These are phyloP conservation scores for Dynastes maya DNA, from an alignment of 2,888 invertebrate genomes.

Conservation along the genomic window DNA sequence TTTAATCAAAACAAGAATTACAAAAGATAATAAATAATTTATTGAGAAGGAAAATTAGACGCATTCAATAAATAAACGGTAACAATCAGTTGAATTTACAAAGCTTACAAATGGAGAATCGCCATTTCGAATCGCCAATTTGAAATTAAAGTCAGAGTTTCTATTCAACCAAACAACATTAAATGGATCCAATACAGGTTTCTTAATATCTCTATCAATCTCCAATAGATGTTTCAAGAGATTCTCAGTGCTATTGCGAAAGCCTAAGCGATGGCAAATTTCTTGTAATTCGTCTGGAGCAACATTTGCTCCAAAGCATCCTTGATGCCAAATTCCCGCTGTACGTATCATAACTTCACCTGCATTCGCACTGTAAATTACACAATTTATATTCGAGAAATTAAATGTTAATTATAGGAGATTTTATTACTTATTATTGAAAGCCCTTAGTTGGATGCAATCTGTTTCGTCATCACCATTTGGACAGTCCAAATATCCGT, in stretches of 20 bases:
- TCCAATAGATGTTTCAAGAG: slow-evolving; percentile 55
- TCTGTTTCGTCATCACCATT: slow-evolving; percentile 81
- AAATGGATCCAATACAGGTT: slow-evolving; percentile 62
- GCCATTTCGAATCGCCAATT: slow-evolving; percentile 63
- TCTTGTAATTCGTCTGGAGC: slow-evolving; percentile 74
- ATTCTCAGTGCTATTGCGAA: slow-evolving; percentile 73
- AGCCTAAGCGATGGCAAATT: slow-evolving; percentile 78
- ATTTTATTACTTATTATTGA: slow-evolving; percentile 62
- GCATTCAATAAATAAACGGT: slow-evolving; percentile 66
- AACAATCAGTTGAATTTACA: slow-evolving; percentile 62
- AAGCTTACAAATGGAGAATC: slow-evolving; percentile 64
- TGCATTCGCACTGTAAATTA: slow-evolving; percentile 71
- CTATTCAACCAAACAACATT: slow-evolving; percentile 63
- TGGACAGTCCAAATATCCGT: slow-evolving; percentile 82
- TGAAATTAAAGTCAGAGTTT: slow-evolving; percentile 53
- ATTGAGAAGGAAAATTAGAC: neutral
- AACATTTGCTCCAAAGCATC: slow-evolving; percentile 76
- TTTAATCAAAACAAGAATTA: no score
- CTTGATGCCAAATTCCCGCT: slow-evolving; percentile 82
- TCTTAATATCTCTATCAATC: slow-evolving; percentile 50
- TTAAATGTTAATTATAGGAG: neutral
- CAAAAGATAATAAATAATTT: neutral
- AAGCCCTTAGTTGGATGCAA: slow-evolving; percentile 74
- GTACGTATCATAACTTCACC: slow-evolving; percentile 79
- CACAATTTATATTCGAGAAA: neutral